Percentiles rank a stretch among this genome's conserved stretches.
phyloP scores from a whole-genome alignment of 2,797 vertebrate species.

The Pangasius mekongensis region DNA sequence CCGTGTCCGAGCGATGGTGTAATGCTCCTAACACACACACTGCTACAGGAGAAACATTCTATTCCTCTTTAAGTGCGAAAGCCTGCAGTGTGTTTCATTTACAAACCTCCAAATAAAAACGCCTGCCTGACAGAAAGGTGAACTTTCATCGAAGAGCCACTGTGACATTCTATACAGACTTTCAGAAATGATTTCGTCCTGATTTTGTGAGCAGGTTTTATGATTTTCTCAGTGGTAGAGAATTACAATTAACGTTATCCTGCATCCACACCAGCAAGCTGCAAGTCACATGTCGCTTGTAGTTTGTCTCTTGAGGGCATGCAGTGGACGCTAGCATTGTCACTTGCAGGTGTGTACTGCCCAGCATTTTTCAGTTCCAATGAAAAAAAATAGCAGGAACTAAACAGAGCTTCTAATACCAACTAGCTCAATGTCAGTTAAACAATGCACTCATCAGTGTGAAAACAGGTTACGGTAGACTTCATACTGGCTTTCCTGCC shows the following conservation, averaged over 20 bases:
- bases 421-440: not conserved
- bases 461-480: not conserved
- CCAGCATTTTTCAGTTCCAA: not conserved
- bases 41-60: not conserved
- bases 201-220: not conserved
- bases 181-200: not conserved
- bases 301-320: not conserved
- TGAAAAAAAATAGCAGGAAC: not conserved
- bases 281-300: too few species aligned
- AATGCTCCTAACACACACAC: not conserved
- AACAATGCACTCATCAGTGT: not conserved
- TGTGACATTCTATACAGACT: not conserved
- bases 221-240: not conserved
- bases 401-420: not conserved
- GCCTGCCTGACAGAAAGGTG: not conserved
- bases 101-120: not conserved
- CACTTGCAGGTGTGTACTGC: not conserved
- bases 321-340: not conserved
- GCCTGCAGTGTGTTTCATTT: not conserved
- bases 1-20: not conserved
- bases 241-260: not conserved
- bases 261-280: not conserved
- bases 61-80: not conserved
- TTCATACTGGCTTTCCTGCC: not conserved
- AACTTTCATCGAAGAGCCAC: not conserved